These are phyloP conservation scores for Lapara coniferarum DNA, from an alignment of 2,888 invertebrate species.

Conservation along the genomic window DNA sequence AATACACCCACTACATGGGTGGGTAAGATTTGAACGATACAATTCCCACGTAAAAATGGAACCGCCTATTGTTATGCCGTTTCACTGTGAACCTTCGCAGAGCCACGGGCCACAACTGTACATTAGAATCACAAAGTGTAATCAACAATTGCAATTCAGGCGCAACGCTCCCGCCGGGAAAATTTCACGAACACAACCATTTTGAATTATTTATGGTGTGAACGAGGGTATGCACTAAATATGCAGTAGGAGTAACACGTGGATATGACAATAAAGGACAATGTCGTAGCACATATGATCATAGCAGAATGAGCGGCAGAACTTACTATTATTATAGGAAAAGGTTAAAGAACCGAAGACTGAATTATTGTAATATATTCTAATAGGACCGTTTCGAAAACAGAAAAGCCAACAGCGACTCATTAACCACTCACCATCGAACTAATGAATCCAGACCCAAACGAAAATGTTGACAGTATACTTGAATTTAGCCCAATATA, in stretches of 20 bases:
- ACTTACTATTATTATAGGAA: no score
- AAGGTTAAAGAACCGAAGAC: no score
- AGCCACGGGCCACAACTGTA: slow-evolving; percentile 4
- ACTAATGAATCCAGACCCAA: no score
- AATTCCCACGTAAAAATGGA: slow-evolving; percentile 1
- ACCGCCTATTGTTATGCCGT: slow-evolving; percentile 7
- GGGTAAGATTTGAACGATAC: not conserved
- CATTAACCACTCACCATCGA: no score
- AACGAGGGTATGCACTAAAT: not conserved
- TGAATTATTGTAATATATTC: no score
- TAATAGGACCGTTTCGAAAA: no score
- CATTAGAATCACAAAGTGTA: slow-evolving; percentile 20
- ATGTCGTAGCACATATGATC: not conserved
- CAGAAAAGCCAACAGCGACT: no score
- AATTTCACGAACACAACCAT: slow-evolving; percentile 9
- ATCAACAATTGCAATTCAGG: slow-evolving; percentile 22
- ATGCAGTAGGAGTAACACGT: slow-evolving; percentile 8
- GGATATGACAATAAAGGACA: not conserved
- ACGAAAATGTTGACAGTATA: no score
- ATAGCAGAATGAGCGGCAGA: no score
- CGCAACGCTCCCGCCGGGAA: slow-evolving; percentile 3
- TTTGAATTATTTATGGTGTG: slow-evolving; percentile 19
- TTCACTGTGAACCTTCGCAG: not conserved
- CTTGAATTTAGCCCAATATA: no score
- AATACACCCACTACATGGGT: not conserved